Evolutionary conservation across 1,140 invertebrate genomes (phyloP).

Genomic region (Cylas formicarius): DNA sequence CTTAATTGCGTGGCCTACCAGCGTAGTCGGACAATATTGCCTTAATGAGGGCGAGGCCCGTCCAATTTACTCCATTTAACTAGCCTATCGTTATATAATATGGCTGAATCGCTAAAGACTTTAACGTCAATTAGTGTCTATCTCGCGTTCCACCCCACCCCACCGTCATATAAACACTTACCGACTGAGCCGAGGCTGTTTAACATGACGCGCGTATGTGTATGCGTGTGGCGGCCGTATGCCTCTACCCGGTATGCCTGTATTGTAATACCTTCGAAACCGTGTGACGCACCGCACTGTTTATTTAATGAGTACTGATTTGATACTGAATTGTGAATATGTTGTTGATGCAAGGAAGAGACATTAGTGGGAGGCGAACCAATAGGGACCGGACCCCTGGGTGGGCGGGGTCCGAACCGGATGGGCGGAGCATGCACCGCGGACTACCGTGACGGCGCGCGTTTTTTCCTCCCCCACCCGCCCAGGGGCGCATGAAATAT

Average conservation of each 20-base stretch:
- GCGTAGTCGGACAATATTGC: constrained; percentile 37
- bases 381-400: constrained; percentile 30
- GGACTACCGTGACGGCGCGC: too few species aligned
- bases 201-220: too few species aligned
- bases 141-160: too few species aligned
- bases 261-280: constrained; percentile 18
- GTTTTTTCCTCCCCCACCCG: too few species aligned
- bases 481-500: too few species aligned
- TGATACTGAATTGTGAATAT: constrained; percentile 44
- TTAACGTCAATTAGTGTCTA: constrained; percentile 42
- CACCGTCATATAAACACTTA: constrained; percentile 28
- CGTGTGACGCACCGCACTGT: constrained; percentile 42
- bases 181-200: constrained; percentile 42
- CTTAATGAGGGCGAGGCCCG: constrained; percentile 43
- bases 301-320: constrained; percentile 46
- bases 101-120: constrained; percentile 41
- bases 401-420: constrained; percentile 24
- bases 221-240: too few species aligned
- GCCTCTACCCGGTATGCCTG: too few species aligned
- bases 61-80: constrained; percentile 43
- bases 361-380: constrained; percentile 30
- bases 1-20: constrained; percentile 33
- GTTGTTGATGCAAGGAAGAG: constrained; percentile 34
- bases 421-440: constrained; percentile 24
- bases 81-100: constrained; percentile 44